Conservation (phyloP, 2,113 vertebrate species). For the Cryptotis parvus region DNA sequence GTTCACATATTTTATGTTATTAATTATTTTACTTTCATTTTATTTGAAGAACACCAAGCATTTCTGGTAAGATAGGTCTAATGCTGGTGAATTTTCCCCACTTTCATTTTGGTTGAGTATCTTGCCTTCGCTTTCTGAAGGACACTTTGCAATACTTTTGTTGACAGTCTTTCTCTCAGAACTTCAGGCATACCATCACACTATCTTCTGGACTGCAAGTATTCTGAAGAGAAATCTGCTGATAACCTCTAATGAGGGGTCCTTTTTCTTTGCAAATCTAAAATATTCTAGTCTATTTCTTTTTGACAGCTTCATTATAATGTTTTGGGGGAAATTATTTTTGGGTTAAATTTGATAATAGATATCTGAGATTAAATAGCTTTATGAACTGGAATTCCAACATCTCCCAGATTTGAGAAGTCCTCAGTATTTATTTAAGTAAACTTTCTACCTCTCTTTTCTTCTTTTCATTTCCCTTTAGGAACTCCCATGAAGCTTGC, state of each 20-base stretch:
- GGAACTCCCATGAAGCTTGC: too few species aligned
- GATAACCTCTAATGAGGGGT: background rate
- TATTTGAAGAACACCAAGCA: background rate
- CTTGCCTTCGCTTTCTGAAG: background rate
- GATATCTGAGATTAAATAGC: background rate
- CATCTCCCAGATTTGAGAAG: background rate
- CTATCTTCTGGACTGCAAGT: background rate
- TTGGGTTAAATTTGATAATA: conserved; percentile 19
- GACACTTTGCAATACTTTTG: background rate
- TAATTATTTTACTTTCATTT: background rate
- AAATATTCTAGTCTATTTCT: background rate
- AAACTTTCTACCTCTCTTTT: background rate
- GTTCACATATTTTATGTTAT: background rate
- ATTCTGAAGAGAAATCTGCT: background rate
- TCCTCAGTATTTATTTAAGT: background rate
- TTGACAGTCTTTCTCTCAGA: background rate
- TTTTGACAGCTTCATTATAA: background rate
- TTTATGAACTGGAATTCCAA: background rate
- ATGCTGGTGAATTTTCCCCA: background rate
- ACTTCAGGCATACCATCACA: background rate
- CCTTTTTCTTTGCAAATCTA: background rate
- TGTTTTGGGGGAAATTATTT: background rate
- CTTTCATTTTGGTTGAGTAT: background rate
- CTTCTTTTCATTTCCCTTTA: background rate
- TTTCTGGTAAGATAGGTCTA: background rate